These are phyloP conservation scores for Cryptophagus acutangulus DNA, from an alignment of 2,888 invertebrate genomes.

Conservation along the genomic window DNA sequence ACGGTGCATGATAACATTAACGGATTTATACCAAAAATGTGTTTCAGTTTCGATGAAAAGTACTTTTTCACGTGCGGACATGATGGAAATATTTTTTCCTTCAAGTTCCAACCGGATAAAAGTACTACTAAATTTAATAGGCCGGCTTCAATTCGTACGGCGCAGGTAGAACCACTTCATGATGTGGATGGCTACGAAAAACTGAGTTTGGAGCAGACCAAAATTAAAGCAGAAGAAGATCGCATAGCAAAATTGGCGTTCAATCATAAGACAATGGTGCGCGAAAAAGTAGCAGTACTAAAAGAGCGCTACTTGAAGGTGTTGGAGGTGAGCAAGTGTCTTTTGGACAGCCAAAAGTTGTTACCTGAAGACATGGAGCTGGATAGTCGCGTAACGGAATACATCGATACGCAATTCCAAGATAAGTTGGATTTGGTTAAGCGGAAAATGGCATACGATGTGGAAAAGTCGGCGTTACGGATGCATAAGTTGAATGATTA, in stretches of 20 bases:
- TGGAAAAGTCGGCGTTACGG: constrained; percentile 63
- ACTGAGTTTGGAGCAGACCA: constrained; percentile 61
- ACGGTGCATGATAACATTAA: constrained; percentile 72
- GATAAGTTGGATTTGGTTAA: constrained; percentile 59
- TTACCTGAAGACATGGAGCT: constrained; percentile 59
- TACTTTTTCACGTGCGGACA: constrained; percentile 58
- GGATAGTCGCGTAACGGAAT: constrained; percentile 61
- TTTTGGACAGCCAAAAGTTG: constrained; percentile 58
- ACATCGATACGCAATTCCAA: constrained; percentile 57
- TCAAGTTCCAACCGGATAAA: constrained; percentile 51
- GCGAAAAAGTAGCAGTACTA: constrained; percentile 53
- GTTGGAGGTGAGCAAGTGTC: constrained; percentile 49
- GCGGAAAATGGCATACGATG: constrained; percentile 62
- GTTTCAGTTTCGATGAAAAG: constrained; percentile 58
- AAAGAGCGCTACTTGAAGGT: constrained; percentile 46
- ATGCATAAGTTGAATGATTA: constrained; percentile 43
- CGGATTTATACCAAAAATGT: constrained; percentile 61
- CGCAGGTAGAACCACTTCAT: constrained; percentile 26
- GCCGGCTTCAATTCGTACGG: constrained; percentile 7
- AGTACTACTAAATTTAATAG: constrained; percentile 11
- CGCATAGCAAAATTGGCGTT: constrained; percentile 59
- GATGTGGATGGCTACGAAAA: constrained; percentile 46
- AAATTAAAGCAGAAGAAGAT: constrained; percentile 63
- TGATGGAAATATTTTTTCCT: constrained; percentile 76
- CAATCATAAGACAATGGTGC: constrained; percentile 58